phyloP scores from a whole-genome alignment of 2,888 invertebrate genomes.

The Aleiodes alternator region DNA sequence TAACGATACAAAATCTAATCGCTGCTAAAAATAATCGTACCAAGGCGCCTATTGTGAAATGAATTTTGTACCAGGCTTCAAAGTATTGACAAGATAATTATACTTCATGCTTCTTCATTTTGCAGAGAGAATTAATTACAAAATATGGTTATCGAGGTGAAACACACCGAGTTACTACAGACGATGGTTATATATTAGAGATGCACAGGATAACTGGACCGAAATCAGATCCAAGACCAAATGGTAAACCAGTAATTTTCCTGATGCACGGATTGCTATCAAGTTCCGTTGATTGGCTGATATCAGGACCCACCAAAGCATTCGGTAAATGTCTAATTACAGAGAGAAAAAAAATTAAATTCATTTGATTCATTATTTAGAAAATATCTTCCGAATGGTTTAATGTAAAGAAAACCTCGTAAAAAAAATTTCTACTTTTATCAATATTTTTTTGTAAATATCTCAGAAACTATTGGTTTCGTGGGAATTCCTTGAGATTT shows the following conservation, averaged over 20 bases:
- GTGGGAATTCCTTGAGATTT: too few relatives aligned
- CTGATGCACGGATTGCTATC: constrained; percentile 85
- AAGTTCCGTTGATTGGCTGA: constrained; percentile 85
- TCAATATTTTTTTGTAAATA: too few relatives aligned
- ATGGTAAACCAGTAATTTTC: constrained; percentile 79
- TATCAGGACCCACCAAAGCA: constrained; percentile 82
- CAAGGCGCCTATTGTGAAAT: too few relatives aligned
- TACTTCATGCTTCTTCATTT: constrained; percentile 21
- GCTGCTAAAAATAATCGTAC: too few relatives aligned
- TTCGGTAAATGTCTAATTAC: constrained; percentile 77
- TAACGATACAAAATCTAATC: too few relatives aligned
- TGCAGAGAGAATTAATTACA: constrained; percentile 76
- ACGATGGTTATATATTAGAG: constrained; percentile 87
- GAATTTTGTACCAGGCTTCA: too few relatives aligned
- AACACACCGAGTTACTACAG: constrained; percentile 80
- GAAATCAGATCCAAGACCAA: constrained; percentile 74
- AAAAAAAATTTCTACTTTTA: too few relatives aligned
- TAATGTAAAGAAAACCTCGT: too few relatives aligned
- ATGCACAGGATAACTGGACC: constrained; percentile 84
- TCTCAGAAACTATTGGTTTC: too few relatives aligned
- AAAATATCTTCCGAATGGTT: background rate
- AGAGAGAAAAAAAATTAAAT: background rate
- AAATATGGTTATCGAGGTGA: constrained; percentile 83
- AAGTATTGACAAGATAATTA: background rate
- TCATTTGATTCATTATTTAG: background rate